A percentile compares a stretch with the other conserved stretches of the same genome.
Conservation (phyloP, 30 jellyfish, hydroid and myxozoan species). For the Turritopsis rubra region DNA sequence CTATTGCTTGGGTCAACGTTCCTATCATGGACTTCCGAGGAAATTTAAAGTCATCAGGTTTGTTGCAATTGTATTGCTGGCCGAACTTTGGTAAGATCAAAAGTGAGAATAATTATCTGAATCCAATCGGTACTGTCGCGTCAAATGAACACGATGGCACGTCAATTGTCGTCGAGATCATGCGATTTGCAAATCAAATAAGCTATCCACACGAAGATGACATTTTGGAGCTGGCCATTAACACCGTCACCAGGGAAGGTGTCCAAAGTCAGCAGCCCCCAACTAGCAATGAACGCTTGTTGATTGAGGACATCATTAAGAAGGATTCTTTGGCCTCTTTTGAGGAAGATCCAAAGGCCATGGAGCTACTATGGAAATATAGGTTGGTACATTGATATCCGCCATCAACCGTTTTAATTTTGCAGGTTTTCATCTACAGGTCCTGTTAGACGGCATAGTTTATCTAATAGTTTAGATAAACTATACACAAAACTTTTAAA, state of each 20-base stretch:
- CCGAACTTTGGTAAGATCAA: constrained; percentile 29
- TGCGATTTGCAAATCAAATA: constrained; percentile 65
- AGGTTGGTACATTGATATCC: constrained; percentile 36
- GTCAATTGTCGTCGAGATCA: constrained; percentile 53
- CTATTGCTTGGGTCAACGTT: constrained; percentile 56
- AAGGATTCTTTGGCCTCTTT: constrained; percentile 50
- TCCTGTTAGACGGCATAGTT: too few relatives aligned
- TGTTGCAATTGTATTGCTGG: constrained; percentile 44
- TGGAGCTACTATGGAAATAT: constrained; percentile 52
- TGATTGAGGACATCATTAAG: constrained; percentile 37
- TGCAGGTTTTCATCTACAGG: too few relatives aligned
- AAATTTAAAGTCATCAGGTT: constrained; percentile 35
- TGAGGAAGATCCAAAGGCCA: constrained; percentile 44
- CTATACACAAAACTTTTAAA: too few relatives aligned
- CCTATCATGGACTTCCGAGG: constrained; percentile 67
- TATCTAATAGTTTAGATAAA: too few relatives aligned
- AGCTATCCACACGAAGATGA: constrained; percentile 54
- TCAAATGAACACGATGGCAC: constrained; percentile 44
- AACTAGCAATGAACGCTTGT: constrained; percentile 44
- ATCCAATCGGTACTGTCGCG: constrained; percentile 74
- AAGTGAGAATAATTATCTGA: constrained; percentile 18
- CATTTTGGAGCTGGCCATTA: background rate
- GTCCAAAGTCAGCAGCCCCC: constrained; percentile 27
- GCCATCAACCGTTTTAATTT: too few relatives aligned
- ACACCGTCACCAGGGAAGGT: constrained; percentile 1